Conservation (phyloP, 2,797 vertebrate genomes). For the Peromyscus nudipes region DNA sequence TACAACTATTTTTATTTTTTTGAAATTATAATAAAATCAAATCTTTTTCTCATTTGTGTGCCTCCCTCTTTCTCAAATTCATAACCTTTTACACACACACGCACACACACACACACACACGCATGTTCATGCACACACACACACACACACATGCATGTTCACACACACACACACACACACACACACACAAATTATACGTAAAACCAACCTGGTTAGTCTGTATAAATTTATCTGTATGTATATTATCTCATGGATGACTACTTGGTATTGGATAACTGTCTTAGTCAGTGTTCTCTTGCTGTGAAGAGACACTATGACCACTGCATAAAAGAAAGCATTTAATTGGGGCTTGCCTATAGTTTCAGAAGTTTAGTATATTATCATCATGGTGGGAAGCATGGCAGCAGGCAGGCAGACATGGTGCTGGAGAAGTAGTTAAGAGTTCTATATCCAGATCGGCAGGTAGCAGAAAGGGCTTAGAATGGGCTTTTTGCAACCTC, state of each 20-base stretch:
- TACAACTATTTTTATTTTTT: neutral
- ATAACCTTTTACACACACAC: neutral
- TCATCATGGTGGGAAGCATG: neutral
- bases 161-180: too few relatives aligned
- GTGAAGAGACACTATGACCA: neutral
- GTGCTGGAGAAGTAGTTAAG: neutral
- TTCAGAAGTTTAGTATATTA: neutral
- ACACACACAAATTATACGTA: neutral
- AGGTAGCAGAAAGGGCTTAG: neutral
- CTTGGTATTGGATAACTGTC: neutral
- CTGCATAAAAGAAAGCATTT: neutral
- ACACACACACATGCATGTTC: too few relatives aligned
- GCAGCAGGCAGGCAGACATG: neutral
- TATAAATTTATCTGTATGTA: neutral
- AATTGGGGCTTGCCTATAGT: neutral
- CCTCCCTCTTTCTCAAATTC: neutral
- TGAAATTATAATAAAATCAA: neutral
- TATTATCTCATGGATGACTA: neutral
- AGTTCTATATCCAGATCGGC: neutral
- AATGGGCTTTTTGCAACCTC: neutral
- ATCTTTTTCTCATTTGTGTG: neutral
- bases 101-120: too few relatives aligned
- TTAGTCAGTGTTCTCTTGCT: neutral
- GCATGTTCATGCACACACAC: neutral
- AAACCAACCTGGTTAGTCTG: neutral